A percentile compares a stretch with the other conserved stretches of the same genome.
These are phyloP conservation scores for Forbesichthys papilliferus DNA, from an alignment of 2,113 vertebrate genomes.

Conservation along the genomic window DNA sequence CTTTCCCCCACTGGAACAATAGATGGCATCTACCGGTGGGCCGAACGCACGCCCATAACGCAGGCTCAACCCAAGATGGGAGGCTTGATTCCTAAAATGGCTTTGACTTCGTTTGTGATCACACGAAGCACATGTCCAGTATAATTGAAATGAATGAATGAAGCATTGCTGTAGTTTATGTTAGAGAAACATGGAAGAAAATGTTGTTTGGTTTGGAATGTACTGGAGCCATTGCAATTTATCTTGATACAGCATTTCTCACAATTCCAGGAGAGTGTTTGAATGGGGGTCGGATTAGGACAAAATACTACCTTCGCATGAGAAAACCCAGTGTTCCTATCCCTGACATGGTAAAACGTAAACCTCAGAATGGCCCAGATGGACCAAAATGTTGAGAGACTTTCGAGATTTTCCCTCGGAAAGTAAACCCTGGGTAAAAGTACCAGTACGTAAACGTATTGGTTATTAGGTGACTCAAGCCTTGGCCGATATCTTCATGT, in stretches of 20 bases:
- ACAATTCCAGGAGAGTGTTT: slow-evolving; percentile 38
- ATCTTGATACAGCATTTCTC: slow-evolving; percentile 35
- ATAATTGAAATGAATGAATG: neutral
- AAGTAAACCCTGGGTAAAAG: slow-evolving; percentile 16
- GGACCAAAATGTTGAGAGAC: slow-evolving; percentile 22
- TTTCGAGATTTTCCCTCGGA: slow-evolving; percentile 17
- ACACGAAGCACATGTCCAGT: neutral
- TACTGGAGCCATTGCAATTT: slow-evolving; percentile 22
- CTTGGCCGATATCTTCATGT: slow-evolving; percentile 16
- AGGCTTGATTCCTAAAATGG: neutral
- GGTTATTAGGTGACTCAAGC: slow-evolving; percentile 20
- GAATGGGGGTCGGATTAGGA: slow-evolving; percentile 18
- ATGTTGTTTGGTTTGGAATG: slow-evolving; percentile 26
- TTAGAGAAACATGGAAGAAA: slow-evolving; percentile 21
- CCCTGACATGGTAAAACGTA: slow-evolving; percentile 36
- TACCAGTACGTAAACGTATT: neutral
- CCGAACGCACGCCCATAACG: neutral
- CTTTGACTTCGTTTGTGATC: neutral
- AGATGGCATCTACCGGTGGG: neutral
- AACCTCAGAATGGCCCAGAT: slow-evolving; percentile 25
- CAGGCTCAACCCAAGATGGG: no score
- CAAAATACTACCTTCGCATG: slow-evolving; percentile 32
- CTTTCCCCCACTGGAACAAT: neutral
- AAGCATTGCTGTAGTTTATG: slow-evolving; percentile 19
- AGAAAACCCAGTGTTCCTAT: slow-evolving; percentile 41